Base-by-base conservation (phyloP, 1,140 invertebrate genomes). In the Zaprionus taronus region DNA sequence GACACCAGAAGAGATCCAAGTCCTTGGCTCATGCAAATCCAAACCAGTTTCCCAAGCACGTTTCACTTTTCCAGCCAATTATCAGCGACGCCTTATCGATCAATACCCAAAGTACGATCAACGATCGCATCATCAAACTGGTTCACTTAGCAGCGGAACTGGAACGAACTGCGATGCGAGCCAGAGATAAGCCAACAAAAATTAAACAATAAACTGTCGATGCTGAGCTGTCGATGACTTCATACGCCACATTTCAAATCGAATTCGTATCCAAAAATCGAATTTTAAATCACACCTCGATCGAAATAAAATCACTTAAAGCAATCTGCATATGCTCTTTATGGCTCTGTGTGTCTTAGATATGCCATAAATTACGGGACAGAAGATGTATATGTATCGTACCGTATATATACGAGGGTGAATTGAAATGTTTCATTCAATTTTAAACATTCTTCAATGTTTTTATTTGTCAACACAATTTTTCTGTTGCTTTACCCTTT, bases 291-390 rank as follows among this genome's bases (percentile, higher is more conserved):
- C 85, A 89, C 84, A 89, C 84, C 84, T 90, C 79, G 61, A 77
- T 73, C 71, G 71, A 89, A 81, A 90, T 79, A 84, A 89, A 89
- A 89, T 90, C 81, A 87, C 84, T 89, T 89, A 87, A 87, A 67
- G 60, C 75, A 72, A 84, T 87, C 84, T 87, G 80, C 83, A 86
- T 86, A 87, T 81, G 71, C 70, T 66, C 73, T 78, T 68, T 58
- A 65, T 69, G 61, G 68, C 47, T 51, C 53, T 65, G 64, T 64
- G 12, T 73, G 34, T 65, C 58, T 70, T 63, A 9, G 69, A 78
- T 69, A 77, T 73, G 68, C 63, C 74, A 84, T 87, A 89, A 87
- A 87, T 87, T 89, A 87, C 60, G 73, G 64, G 34, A 60, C 55
- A 79, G 60, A 79, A 66, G 66, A 55, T 68, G 26, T 9, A 15